Evolutionary conservation across 2,113 vertebrate genomes (phyloP).

Genomic region (Jaculus jaculus): DNA sequence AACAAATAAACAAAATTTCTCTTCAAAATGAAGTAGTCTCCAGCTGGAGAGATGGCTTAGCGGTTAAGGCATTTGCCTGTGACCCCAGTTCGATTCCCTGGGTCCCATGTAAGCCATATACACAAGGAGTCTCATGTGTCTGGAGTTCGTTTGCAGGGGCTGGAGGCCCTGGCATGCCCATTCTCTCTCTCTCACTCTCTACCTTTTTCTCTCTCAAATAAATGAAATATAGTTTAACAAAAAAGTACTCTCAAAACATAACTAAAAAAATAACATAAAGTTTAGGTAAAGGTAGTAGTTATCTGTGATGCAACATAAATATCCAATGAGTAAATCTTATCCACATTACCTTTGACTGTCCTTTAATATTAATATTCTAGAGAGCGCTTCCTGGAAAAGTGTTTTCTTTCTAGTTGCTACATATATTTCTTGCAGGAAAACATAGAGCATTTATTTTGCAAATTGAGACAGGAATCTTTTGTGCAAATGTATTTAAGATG

Average conservation of each 20-base stretch:
- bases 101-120: too few species aligned
- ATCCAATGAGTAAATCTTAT: slow-evolving; percentile 15
- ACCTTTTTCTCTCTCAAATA: too few species aligned
- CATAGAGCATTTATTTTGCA: slow-evolving; percentile 24
- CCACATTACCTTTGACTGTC: not conserved
- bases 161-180: too few species aligned
- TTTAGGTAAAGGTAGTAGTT: not conserved
- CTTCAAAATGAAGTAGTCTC: not conserved
- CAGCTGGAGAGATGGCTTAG: too few species aligned
- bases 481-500: slow-evolving; percentile 32
- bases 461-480: not conserved
- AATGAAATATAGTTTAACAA: too few species aligned
- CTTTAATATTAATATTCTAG: slow-evolving; percentile 39
- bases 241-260: not conserved
- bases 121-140: too few species aligned
- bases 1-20: not conserved
- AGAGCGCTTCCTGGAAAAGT: not conserved
- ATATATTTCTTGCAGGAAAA: slow-evolving; percentile 25
- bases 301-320: slow-evolving; percentile 23
- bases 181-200: too few species aligned
- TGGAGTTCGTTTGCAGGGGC: too few species aligned
- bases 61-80: too few species aligned
- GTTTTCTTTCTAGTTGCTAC: not conserved
- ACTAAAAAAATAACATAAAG: not conserved
- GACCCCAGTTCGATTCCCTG: too few species aligned